These are phyloP conservation scores for Ceratosolen fusciceps DNA, from an alignment of 1,140 invertebrate genomes.

Conservation along the genomic window DNA sequence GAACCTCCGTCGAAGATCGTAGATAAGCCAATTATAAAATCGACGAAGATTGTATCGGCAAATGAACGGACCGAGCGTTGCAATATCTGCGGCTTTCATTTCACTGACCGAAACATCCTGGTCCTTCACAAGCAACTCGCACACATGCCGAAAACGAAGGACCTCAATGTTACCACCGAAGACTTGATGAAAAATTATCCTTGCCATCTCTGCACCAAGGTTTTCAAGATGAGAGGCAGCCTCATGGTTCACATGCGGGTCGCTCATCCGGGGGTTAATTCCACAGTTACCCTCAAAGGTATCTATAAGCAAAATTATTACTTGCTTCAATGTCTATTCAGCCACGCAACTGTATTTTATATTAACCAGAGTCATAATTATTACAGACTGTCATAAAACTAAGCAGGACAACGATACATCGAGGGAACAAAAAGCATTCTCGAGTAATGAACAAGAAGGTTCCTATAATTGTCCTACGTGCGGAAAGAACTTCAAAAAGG, in stretches of 20 bases:
- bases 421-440: neutral
- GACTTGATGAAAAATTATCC: slow-evolving; percentile 74
- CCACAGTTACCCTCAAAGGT: neutral
- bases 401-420: neutral
- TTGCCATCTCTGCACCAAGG: slow-evolving; percentile 84
- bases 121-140: slow-evolving; percentile 82
- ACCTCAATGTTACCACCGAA: slow-evolving; percentile 58
- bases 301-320: neutral
- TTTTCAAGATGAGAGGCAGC: slow-evolving; percentile 85
- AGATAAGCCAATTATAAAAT: slow-evolving; percentile 23
- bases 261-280: slow-evolving; percentile 76
- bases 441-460: slow-evolving; percentile 30
- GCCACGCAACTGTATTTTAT: neutral
- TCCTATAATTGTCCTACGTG: slow-evolving; percentile 69
- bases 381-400: neutral
- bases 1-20: neutral
- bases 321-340: neutral
- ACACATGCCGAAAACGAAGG: slow-evolving; percentile 76
- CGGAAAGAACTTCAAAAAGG: slow-evolving; percentile 73
- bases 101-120: slow-evolving; percentile 79
- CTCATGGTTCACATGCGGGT: slow-evolving; percentile 86
- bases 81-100: slow-evolving; percentile 80
- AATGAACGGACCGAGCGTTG: slow-evolving; percentile 72
- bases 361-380: neutral
- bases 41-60: slow-evolving; percentile 39